Conservation (phyloP, 1,140 invertebrate species). For the Drosophila bocqueti region DNA sequence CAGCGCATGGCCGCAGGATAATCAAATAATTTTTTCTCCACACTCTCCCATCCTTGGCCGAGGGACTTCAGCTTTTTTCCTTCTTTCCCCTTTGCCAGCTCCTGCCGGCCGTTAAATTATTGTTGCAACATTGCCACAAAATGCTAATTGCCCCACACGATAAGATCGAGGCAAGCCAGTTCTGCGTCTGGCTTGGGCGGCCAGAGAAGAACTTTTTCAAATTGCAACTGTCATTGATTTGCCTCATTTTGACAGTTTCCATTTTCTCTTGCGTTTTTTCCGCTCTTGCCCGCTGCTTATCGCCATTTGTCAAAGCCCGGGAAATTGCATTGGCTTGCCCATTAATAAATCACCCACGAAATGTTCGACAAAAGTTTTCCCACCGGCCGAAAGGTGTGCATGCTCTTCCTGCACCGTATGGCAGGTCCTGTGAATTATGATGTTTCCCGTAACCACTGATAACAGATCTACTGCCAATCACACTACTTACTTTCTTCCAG, state of each 20-base stretch:
- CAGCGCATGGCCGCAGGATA: constrained; percentile 82
- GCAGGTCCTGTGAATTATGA: constrained; percentile 1
- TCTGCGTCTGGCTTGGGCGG: constrained; percentile 11
- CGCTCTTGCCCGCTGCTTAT: constrained; percentile 41
- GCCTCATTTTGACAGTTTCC: constrained; percentile 67
- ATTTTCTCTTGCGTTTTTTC: constrained; percentile 37
- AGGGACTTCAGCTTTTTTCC: constrained; percentile 38
- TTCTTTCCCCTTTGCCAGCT: constrained; percentile 29
- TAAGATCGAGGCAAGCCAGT: constrained; percentile 61
- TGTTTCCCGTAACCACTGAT: background rate
- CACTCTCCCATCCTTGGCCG: background rate
- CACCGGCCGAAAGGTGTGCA: constrained; percentile 16
- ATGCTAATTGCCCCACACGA: constrained; percentile 79
- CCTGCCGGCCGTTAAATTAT: constrained; percentile 70
- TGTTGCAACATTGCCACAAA: constrained; percentile 80
- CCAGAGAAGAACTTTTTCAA: constrained; percentile 60
- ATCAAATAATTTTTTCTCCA: constrained; percentile 79
- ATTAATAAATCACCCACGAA: constrained; percentile 64
- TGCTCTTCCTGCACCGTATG: background rate
- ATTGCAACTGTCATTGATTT: constrained; percentile 76
- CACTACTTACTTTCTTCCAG: background rate
- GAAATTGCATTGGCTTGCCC: constrained; percentile 57
- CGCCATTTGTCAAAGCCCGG: constrained; percentile 62
- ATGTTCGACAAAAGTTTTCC: constrained; percentile 32
- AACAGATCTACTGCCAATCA: background rate